phyloP scores from a whole-genome alignment of 2,113 vertebrate species.

The Prietella phreatophila region DNA sequence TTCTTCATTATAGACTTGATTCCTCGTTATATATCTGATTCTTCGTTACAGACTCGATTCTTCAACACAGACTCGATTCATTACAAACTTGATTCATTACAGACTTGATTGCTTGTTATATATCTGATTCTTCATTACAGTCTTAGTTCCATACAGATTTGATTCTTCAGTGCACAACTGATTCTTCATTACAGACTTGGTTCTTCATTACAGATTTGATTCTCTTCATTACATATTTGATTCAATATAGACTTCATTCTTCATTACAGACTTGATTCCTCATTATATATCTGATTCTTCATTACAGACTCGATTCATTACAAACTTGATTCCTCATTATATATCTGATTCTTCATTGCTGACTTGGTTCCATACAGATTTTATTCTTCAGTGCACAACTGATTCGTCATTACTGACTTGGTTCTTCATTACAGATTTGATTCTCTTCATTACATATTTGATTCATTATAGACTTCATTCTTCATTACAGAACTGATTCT shows the following conservation, averaged over 20 bases:
- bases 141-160: background rate
- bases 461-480: too few relatives aligned
- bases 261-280: too few relatives aligned
- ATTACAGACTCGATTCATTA: background rate
- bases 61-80: background rate
- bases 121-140: too few relatives aligned
- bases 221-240: background rate
- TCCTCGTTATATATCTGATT: background rate
- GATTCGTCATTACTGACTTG: background rate
- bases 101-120: too few relatives aligned
- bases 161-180: background rate
- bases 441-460: too few relatives aligned
- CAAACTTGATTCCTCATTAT: background rate
- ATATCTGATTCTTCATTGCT: background rate
- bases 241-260: background rate
- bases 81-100: background rate
- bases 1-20: slow-evolving; percentile 2
- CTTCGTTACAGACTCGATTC: background rate
- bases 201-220: background rate
- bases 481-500: background rate
- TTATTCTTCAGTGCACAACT: background rate
- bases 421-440: background rate
- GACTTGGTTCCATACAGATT: background rate
- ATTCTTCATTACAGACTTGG: background rate
- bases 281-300: background rate